phyloP scores from a whole-genome alignment of 2,888 invertebrate genomes.

The Lasioglossum lativentre region DNA sequence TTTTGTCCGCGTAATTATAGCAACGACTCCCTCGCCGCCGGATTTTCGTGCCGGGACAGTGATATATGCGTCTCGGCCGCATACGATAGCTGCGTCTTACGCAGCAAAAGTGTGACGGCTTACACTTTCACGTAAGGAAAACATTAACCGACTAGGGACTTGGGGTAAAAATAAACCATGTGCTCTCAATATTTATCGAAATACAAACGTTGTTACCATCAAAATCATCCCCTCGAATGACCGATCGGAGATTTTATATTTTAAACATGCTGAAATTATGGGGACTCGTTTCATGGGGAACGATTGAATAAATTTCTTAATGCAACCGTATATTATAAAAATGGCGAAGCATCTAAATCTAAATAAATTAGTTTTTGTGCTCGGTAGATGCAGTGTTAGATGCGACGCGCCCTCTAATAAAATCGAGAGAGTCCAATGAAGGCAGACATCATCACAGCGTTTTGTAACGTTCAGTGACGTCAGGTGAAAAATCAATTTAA shows the following conservation, averaged over 20 bases:
- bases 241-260: too few species aligned
- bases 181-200: not conserved
- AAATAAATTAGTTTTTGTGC: too few species aligned
- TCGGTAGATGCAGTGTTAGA: too few species aligned
- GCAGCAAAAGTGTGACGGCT: not conserved
- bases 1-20: constrained; percentile 27
- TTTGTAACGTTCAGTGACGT: not conserved
- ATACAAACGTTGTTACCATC: not conserved
- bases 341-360: too few species aligned
- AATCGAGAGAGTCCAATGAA: not conserved
- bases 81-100: not conserved
- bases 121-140: not conserved
- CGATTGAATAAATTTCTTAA: too few species aligned
- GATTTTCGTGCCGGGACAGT: constrained; percentile 1
- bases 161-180: not conserved
- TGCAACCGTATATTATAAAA: too few species aligned
- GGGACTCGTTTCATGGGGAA: too few species aligned
- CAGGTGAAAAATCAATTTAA: not conserved
- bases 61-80: constrained; percentile 27
- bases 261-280: not conserved
- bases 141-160: not conserved
- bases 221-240: not conserved
- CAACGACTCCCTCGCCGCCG: not conserved
- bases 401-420: not conserved
- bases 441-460: not conserved